A percentile compares a stretch with the other conserved stretches of the same genome.
Conservation (phyloP, 2,888 invertebrate genomes). For the Dendrolimus pini region DNA sequence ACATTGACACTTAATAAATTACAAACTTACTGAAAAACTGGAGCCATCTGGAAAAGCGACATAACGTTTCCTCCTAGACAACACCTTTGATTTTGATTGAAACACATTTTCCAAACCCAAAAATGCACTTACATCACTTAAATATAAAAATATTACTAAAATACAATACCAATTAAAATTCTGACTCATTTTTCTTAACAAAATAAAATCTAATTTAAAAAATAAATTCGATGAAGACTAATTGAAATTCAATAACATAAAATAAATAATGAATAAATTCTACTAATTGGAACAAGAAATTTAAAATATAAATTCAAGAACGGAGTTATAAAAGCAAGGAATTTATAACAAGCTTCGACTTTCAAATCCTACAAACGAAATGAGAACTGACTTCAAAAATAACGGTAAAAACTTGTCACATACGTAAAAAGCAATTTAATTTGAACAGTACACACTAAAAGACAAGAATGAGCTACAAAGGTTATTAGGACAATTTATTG, state of each 20-base stretch:
- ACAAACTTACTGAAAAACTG: slow-evolving; percentile 79
- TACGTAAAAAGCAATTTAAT: slow-evolving; percentile 3
- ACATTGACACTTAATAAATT: neutral
- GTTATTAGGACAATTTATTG: slow-evolving; percentile 9
- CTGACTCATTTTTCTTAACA: slow-evolving; percentile 14
- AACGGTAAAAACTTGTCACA: slow-evolving; percentile 8
- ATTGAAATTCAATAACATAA: too few species aligned
- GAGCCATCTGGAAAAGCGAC: slow-evolving; percentile 85
- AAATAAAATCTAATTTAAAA: neutral
- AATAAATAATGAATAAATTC: too few species aligned
- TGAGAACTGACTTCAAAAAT: slow-evolving; percentile 7
- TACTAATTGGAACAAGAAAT: too few species aligned
- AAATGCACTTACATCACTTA: slow-evolving; percentile 19
- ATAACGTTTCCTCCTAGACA: slow-evolving; percentile 78
- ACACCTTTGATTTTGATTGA: slow-evolving; percentile 31
- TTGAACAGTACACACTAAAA: slow-evolving; percentile 5
- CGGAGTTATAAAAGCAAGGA: neutral
- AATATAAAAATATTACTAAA: slow-evolving; percentile 16
- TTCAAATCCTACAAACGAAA: neutral
- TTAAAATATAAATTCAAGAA: too few species aligned
- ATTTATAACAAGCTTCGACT: neutral
- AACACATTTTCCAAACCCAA: slow-evolving; percentile 9
- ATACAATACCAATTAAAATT: slow-evolving; percentile 11
- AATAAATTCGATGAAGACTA: too few species aligned
- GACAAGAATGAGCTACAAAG: slow-evolving; percentile 2